phyloP scores from a whole-genome alignment of 2,888 invertebrate species.

The Choreutis nemorana region DNA sequence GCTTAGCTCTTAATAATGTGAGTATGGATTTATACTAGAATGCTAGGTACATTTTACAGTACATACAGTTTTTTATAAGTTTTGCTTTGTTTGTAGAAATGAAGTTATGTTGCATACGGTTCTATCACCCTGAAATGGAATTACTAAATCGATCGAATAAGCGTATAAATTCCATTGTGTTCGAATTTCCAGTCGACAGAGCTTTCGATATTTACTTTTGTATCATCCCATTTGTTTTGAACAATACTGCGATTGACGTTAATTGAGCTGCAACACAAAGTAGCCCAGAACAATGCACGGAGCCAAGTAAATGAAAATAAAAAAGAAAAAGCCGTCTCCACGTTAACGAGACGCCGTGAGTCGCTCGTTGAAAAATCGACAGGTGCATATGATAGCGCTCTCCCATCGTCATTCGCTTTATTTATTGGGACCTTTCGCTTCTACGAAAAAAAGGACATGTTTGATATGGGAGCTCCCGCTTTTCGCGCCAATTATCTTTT shows the following conservation, averaged over 20 bases:
- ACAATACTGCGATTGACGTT: not conserved
- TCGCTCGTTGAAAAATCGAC: conserved; percentile 37
- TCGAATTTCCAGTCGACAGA: too few species aligned
- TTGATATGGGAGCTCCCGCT: conserved; percentile 19
- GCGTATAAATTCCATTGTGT: too few species aligned
- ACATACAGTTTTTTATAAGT: too few species aligned
- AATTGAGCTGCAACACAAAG: not conserved
- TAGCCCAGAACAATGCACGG: not conserved
- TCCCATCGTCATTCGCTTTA: conserved; percentile 37
- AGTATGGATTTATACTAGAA: too few species aligned
- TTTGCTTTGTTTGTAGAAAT: too few species aligned
- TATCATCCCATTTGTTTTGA: too few species aligned
- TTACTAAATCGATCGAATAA: too few species aligned
- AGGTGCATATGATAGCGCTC: conserved; percentile 52
- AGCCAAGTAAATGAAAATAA: not conserved
- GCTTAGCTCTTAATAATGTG: too few species aligned
- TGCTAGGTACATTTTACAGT: too few species aligned
- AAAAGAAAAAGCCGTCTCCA: conserved; percentile 20
- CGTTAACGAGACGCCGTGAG: conserved; percentile 10
- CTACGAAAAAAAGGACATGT: conserved; percentile 24
- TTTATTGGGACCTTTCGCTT: conserved; percentile 38
- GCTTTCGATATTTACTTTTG: too few species aligned
- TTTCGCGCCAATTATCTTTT: conserved; percentile 28
- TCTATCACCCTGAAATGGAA: too few species aligned
- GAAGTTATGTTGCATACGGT: too few species aligned